Evolutionary conservation across 2,113 vertebrate species (phyloP).

Genomic region (Pituophis catenifer): DNA sequence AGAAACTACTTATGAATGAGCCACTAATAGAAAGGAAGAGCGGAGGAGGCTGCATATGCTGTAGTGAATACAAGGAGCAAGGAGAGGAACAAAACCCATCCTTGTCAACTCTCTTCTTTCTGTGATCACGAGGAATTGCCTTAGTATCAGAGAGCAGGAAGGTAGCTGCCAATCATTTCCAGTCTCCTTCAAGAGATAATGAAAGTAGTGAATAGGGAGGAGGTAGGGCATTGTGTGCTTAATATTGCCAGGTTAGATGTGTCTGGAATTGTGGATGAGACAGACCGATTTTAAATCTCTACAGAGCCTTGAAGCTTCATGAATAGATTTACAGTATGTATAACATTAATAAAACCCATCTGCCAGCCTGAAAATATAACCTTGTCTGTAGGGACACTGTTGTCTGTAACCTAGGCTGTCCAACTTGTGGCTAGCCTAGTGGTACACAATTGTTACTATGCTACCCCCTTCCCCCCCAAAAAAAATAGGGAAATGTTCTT

Average conservation of each 20-base stretch:
- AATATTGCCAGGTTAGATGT: neutral
- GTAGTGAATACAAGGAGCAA: neutral
- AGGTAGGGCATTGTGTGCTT: neutral
- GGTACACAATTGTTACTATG: neutral
- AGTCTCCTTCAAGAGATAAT: neutral
- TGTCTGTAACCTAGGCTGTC: neutral
- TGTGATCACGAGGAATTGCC: neutral
- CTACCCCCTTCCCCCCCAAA: rapidly evolving
- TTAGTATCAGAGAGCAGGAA: neutral
- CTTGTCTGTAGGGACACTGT: neutral
- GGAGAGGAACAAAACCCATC: too few relatives aligned
- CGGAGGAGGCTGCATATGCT: neutral
- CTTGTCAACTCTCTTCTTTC: neutral
- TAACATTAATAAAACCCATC: neutral
- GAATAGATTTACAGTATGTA: neutral
- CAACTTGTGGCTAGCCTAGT: neutral
- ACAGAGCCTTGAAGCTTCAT: neutral
- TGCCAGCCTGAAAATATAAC: neutral
- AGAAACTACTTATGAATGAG: neutral
- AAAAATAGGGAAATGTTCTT: neutral
- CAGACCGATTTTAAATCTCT: neutral
- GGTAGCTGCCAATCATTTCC: neutral
- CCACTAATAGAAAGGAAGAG: neutral
- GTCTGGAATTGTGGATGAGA: neutral
- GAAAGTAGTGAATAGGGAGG: neutral